Percentiles rank a stretch among this genome's conserved stretches.
Evolutionary conservation across 1,140 invertebrate genomes (phyloP).

Genomic region (Aphelenchoides fujianensis): DNA sequence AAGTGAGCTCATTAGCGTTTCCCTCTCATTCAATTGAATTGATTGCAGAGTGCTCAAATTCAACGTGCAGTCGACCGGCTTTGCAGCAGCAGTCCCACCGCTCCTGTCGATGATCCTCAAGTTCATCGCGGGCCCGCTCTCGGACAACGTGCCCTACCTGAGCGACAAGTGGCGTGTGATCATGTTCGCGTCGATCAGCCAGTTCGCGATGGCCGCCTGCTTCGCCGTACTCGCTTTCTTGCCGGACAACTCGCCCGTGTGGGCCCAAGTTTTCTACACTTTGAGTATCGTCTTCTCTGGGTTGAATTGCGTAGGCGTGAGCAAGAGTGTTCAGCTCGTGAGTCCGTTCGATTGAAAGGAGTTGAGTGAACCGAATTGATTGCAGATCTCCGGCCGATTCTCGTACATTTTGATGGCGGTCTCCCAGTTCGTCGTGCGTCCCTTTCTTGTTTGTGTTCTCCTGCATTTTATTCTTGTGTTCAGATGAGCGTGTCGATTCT

Average conservation of each 20-base stretch:
- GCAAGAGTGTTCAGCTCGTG: neutral
- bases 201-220: slow-evolving; percentile 24
- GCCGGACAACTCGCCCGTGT: neutral
- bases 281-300: neutral
- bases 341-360: neutral
- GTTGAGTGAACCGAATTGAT: neutral
- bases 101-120: slow-evolving; percentile 22
- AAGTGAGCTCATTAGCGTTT: slow-evolving; percentile 18
- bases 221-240: slow-evolving; percentile 15
- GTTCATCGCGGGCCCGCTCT: slow-evolving; percentile 17
- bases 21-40: neutral
- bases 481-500: neutral
- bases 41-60: slow-evolving; percentile 18
- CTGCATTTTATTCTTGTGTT: no score
- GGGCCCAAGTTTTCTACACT: slow-evolving; percentile 17
- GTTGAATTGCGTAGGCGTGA: neutral
- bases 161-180: slow-evolving; percentile 15
- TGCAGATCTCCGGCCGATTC: slow-evolving; percentile 15
- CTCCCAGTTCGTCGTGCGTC: neutral
- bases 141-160: slow-evolving; percentile 14
- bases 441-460: no score
- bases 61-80: slow-evolving; percentile 25
- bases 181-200: slow-evolving; percentile 19
- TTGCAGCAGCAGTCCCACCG: slow-evolving; percentile 30
- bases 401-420: neutral